Percentiles rank a stretch among this genome's conserved stretches.
phyloP scores from a whole-genome alignment of 2,797 vertebrate genomes.

The Mus caroli region DNA sequence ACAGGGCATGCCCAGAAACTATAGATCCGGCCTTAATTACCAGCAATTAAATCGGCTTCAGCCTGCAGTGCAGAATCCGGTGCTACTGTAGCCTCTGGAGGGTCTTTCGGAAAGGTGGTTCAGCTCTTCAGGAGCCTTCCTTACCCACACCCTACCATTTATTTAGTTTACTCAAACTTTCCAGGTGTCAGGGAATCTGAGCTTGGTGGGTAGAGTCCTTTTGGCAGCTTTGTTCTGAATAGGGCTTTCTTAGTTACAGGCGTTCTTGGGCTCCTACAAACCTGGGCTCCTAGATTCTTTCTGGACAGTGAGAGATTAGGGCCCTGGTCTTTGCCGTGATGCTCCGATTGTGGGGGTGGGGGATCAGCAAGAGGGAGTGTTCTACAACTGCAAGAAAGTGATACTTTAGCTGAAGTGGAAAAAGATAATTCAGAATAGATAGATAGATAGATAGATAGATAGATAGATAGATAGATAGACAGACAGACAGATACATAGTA shows the following conservation, averaged over 20 bases:
- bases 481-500: not conserved
- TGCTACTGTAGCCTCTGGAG: conserved; percentile 48
- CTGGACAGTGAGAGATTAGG: not conserved
- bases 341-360: not conserved
- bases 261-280: conserved; percentile 24
- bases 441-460: not conserved
- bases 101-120: conserved; percentile 39
- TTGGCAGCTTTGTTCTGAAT: too few species aligned
- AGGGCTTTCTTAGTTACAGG: not conserved
- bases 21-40: conserved; percentile 80
- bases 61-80: conserved; percentile 72
- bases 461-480: not conserved
- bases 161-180: conserved; percentile 3
- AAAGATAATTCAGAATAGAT: conserved; percentile 48
- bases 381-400: conserved; percentile 32
- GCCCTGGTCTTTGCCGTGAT: not conserved
- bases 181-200: conserved; percentile 21
- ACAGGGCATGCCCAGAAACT: conserved; percentile 84
- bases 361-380: not conserved
- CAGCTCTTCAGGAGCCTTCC: conserved; percentile 48
- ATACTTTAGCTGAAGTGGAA: conserved; percentile 4
- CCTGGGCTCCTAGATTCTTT: not conserved
- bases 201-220: not conserved
- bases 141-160: not conserved
- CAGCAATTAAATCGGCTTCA: conserved; percentile 74